A percentile compares a stretch with the other conserved stretches of the same genome.
Conservation (phyloP, 2,888 invertebrate genomes). For the Phortica okadai region DNA sequence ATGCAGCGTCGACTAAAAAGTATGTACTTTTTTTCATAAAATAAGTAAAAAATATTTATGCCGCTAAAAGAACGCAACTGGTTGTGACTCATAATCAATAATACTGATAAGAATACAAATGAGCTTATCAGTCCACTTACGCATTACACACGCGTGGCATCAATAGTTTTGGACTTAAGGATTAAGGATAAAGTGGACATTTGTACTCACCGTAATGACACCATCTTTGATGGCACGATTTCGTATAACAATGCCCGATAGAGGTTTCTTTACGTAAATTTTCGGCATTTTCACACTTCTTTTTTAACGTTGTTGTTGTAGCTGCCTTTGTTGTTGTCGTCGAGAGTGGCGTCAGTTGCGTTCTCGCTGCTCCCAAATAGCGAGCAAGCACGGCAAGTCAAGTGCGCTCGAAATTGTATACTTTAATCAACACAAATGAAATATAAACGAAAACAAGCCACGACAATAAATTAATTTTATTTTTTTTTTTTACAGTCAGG, state of each 20-base stretch:
- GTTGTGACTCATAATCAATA: slow-evolving; percentile 19
- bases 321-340: neutral
- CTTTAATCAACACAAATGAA: neutral
- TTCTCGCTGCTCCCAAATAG: neutral
- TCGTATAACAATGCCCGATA: slow-evolving; percentile 87
- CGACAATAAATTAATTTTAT: neutral
- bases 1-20: too few species aligned
- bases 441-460: neutral
- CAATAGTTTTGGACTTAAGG: neutral
- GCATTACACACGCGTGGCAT: slow-evolving; percentile 34
- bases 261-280: slow-evolving; percentile 80
- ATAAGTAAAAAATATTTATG: neutral
- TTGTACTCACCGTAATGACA: slow-evolving; percentile 82
- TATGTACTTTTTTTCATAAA: neutral
- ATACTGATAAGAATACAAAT: neutral
- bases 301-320: neutral
- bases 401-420: neutral
- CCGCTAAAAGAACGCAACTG: slow-evolving; percentile 16
- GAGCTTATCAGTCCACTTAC: neutral
- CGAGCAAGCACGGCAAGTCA: neutral
- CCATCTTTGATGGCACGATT: slow-evolving; percentile 92
- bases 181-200: slow-evolving; percentile 25
- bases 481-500: too few species aligned
- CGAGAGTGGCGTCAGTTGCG: neutral
- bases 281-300: slow-evolving; percentile 72